Percentiles rank a stretch among this genome's conserved stretches.
These are phyloP conservation scores for Enhydra lutris DNA, from an alignment of 2,113 vertebrate species.

Conservation along the genomic window DNA sequence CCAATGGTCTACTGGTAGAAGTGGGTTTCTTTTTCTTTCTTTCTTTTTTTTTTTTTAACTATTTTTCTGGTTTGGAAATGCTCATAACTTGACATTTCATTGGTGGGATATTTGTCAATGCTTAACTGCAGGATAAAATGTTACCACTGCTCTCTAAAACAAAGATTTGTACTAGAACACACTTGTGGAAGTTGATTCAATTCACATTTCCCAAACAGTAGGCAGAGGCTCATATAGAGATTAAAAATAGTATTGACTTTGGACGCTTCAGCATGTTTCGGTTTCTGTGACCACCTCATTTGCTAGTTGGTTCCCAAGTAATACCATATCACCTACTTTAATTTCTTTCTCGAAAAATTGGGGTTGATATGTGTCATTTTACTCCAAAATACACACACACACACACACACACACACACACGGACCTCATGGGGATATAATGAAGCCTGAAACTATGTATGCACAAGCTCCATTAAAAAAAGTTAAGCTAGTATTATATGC, in stretches of 20 bases:
- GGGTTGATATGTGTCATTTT: background rate
- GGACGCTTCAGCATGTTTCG: background rate
- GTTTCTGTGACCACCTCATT: background rate
- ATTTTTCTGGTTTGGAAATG: slow-evolving; percentile 28
- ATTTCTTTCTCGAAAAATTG: slow-evolving; percentile 34
- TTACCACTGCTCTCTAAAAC: background rate
- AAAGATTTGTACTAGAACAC: background rate
- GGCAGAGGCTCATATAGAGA: background rate
- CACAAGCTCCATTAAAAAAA: background rate
- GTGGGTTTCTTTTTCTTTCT: too few relatives aligned
- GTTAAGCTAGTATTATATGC: background rate
- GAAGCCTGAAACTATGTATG: background rate
- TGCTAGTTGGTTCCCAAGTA: background rate
- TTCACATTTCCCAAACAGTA: background rate
- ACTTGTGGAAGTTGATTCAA: background rate
- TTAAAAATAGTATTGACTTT: background rate
- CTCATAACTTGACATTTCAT: background rate
- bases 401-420: too few relatives aligned
- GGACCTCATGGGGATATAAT: background rate
- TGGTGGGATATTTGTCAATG: background rate
- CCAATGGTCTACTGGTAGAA: background rate
- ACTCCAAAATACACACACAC: background rate
- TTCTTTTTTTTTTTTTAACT: background rate
- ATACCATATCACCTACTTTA: slow-evolving; percentile 36
- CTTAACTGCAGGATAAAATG: background rate